Evolutionary conservation across 2,113 vertebrate genomes (phyloP), one percentile per base, ranked within the genome.

Genomic region (Peromyscus polionotus): DNA sequence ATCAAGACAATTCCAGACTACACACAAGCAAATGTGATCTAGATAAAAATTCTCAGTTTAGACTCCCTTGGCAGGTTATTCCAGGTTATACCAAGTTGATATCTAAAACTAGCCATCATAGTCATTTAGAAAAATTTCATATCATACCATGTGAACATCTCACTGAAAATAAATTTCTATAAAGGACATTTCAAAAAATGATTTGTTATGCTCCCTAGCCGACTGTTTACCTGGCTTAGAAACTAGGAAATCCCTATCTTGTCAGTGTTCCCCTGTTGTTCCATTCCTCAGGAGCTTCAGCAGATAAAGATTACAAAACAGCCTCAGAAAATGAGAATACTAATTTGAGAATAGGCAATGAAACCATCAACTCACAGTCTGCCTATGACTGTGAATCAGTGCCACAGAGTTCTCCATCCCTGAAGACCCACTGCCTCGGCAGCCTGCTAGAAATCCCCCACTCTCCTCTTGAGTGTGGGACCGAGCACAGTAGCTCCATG

Each of bases 231-330:
- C 54, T 96, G 57, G 57, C 57, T 93, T 67, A 73, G 26, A 80
- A 93, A 91, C 42, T 84, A 84, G 83, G 65, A 84, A 67, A 80
- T 91, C 73, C n/a, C 20, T 45, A 63, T 73, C 57, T 85, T 80
- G 42, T 88, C 88, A 67, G 20, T 57, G 67, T 42, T 61, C 31
- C 45, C 54, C n/a, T 84, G 48, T 89, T 85, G 61, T 59, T 87
- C 67, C 88, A 68, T 24, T 88, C 61, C 91, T 87, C 59, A 2
- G 11, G 88, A 93, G 88, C 28, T 73, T 91, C 83, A 93, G 91
- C 63, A n/a, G 45, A 59, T 19, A 92, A 81, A 87, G 90, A 61
- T 83, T 70, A 79, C 13, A 70, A 92, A 75, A 97, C 48, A 57
- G 75, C 45, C 42, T 3, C 28, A 68, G 77, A 89, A 92, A 96